Conservation (phyloP, 2,888 invertebrate genomes). For the Furcula furcula region DNA sequence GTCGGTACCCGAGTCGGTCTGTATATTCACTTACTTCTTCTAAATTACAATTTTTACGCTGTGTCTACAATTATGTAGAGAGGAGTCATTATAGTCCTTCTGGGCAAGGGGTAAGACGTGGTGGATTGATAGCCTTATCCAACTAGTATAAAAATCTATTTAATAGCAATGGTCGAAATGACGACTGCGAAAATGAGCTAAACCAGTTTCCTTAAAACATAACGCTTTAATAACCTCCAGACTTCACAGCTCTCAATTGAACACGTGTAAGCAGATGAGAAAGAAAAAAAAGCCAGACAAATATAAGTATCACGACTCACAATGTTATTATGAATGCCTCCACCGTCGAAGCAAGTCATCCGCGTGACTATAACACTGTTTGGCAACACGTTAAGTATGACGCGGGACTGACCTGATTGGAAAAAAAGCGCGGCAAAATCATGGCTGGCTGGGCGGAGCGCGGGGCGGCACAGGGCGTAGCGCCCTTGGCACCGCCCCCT, state of each 20-base stretch:
- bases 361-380: slow-evolving; percentile 56
- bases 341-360: slow-evolving; percentile 30
- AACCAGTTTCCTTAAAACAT: background rate
- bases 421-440: slow-evolving; percentile 75
- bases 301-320: slow-evolving; percentile 30
- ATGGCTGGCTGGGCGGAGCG: slow-evolving; percentile 72
- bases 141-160: background rate
- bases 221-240: slow-evolving; percentile 10
- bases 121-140: no score
- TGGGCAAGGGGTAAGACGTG: no score
- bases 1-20: no score
- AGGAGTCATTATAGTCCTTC: no score
- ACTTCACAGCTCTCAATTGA: slow-evolving; percentile 17
- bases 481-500: slow-evolving; percentile 76
- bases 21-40: no score
- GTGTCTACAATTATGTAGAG: no score
- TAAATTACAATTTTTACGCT: no score
- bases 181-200: background rate
- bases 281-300: slow-evolving; percentile 31
- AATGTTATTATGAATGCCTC: slow-evolving; percentile 31
- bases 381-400: slow-evolving; percentile 72
- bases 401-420: slow-evolving; percentile 59
- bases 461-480: slow-evolving; percentile 67
- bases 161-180: background rate
- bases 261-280: slow-evolving; percentile 18